A percentile compares a stretch with the other conserved stretches of the same genome.
Evolutionary conservation across 2,888 invertebrate genomes (phyloP).

Genomic region (Carpatolechia fugitivella): DNA sequence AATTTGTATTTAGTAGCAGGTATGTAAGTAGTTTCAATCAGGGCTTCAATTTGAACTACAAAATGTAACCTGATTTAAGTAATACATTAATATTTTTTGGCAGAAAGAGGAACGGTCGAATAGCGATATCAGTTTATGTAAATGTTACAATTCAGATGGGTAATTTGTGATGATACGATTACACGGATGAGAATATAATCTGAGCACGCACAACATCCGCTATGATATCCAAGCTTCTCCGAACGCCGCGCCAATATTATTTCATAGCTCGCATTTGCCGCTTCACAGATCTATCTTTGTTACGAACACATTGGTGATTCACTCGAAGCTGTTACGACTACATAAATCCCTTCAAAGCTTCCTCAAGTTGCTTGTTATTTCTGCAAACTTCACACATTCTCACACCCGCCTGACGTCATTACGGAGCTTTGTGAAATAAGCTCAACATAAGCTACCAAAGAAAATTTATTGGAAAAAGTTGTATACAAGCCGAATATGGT

Average conservation of each 20-base stretch:
- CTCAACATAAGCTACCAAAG: not conserved
- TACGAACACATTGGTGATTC: constrained; percentile 3
- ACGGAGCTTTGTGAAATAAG: not conserved
- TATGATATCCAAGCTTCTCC: not conserved
- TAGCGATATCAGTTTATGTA: no score
- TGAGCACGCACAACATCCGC: not conserved
- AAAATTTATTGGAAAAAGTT: no score
- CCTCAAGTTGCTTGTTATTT: constrained; percentile 17
- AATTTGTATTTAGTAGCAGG: no score
- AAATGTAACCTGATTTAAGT: no score
- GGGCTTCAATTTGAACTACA: no score
- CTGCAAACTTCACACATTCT: constrained; percentile 3
- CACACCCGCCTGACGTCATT: constrained; percentile 1
- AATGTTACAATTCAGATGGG: not conserved
- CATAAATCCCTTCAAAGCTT: constrained; percentile 13
- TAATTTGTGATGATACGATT: not conserved
- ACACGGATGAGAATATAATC: not conserved
- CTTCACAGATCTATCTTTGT: constrained; percentile 6
- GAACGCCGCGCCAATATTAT: constrained; percentile 4
- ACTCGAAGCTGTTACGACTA: constrained; percentile 11
- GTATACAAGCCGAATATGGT: no score
- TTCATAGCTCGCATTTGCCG: not conserved
- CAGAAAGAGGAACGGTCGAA: no score
- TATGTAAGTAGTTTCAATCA: no score
- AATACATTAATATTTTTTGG: no score